Percentiles rank a stretch among this genome's conserved stretches.
These are phyloP conservation scores for Megalops atlanticus DNA, from an alignment of 2,113 vertebrate species.

Conservation along the genomic window DNA sequence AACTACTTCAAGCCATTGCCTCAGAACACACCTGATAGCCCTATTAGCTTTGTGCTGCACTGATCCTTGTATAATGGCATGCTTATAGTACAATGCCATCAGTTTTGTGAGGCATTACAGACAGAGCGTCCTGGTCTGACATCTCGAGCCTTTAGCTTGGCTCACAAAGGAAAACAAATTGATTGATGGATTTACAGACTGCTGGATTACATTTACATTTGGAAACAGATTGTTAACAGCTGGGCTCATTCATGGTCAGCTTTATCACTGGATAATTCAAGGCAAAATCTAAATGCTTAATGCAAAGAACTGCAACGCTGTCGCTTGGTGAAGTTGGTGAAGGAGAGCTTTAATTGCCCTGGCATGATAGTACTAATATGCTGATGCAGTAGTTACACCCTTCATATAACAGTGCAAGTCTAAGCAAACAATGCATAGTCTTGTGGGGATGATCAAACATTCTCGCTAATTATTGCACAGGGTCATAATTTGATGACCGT, in stretches of 20 bases:
- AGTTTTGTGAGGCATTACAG: too few relatives aligned
- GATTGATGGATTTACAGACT: neutral
- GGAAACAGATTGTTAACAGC: neutral
- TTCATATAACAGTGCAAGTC: neutral
- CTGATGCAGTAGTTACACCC: neutral
- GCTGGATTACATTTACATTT: neutral
- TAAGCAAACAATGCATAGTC: neutral
- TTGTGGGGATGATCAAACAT: slow-evolving; percentile 13
- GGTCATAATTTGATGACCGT: neutral
- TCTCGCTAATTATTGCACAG: neutral
- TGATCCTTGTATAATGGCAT: slow-evolving; percentile 5
- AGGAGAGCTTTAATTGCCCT: neutral
- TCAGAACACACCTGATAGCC: slow-evolving; percentile 15
- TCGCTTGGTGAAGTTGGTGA: too few relatives aligned
- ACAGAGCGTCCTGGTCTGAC: too few relatives aligned
- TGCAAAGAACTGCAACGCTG: too few relatives aligned
- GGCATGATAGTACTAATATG: too few relatives aligned
- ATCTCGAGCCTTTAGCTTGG: too few relatives aligned
- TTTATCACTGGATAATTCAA: neutral
- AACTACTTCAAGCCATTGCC: too few relatives aligned
- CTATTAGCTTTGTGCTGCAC: neutral
- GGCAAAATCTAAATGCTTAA: neutral
- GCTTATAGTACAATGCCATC: neutral
- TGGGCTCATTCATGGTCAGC: neutral
- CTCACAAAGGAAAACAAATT: neutral